phyloP scores from a whole-genome alignment of 2,888 invertebrate species.

The Ophraella communa region DNA sequence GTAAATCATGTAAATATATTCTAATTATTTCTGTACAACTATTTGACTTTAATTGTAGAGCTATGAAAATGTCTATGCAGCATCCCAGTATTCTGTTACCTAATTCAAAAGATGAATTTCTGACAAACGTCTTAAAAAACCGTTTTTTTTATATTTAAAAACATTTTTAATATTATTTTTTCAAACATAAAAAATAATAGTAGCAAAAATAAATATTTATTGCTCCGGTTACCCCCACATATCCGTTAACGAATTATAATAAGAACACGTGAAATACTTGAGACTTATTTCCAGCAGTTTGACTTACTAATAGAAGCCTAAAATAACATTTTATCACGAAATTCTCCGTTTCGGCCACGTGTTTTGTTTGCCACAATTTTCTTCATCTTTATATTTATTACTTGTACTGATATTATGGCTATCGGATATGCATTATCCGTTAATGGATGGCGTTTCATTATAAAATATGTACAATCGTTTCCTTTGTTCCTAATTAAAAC shows the following conservation, averaged over 20 bases:
- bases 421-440: constrained; percentile 37
- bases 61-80: too few relatives aligned
- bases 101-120: too few relatives aligned
- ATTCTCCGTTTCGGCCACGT: constrained; percentile 36
- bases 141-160: too few relatives aligned
- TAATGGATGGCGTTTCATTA: constrained; percentile 9
- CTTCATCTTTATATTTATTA: constrained; percentile 29
- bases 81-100: too few relatives aligned
- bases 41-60: too few relatives aligned
- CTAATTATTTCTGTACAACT: too few relatives aligned
- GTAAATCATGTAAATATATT: too few relatives aligned
- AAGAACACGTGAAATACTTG: constrained; percentile 31
- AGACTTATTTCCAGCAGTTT: constrained; percentile 32
- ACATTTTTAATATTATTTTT: too few relatives aligned
- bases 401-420: constrained; percentile 32
- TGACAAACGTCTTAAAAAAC: too few relatives aligned
- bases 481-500: too few relatives aligned
- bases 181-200: too few relatives aligned
- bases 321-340: constrained; percentile 44
- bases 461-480: constrained; percentile 27
- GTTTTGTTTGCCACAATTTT: constrained; percentile 31
- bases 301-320: constrained; percentile 37
- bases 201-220: background rate
- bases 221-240: constrained; percentile 12
- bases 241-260: constrained; percentile 2